Percentiles rank a stretch among this genome's conserved stretches.
These are phyloP conservation scores for Halcyon chelicuti DNA, from an alignment of 2,797 vertebrate genomes.

Conservation along the genomic window DNA sequence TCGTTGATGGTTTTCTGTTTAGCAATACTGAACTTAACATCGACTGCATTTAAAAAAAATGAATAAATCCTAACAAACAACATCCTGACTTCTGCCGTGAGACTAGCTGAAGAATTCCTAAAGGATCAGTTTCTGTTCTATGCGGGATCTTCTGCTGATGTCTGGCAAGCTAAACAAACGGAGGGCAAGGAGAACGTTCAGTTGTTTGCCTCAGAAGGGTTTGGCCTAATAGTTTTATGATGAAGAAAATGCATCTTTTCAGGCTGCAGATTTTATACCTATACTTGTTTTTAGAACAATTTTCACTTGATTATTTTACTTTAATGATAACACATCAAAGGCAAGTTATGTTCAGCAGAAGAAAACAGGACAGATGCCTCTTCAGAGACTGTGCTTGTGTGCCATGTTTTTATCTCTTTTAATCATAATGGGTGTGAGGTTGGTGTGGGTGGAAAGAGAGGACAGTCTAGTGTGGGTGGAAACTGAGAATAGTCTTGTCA, in stretches of 20 bases:
- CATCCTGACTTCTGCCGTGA: neutral
- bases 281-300: neutral
- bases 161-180: neutral
- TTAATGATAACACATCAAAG: slow-evolving; percentile 56
- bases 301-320: slow-evolving; percentile 49
- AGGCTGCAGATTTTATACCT: neutral
- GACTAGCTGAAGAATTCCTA: neutral
- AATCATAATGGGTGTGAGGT: slow-evolving; percentile 77
- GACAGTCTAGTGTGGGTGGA: slow-evolving; percentile 75
- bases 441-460: slow-evolving; percentile 72
- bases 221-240: neutral
- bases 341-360: slow-evolving; percentile 54
- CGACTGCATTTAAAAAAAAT: neutral
- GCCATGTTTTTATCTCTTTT: slow-evolving; percentile 73
- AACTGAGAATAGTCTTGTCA: slow-evolving; percentile 73
- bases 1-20: neutral
- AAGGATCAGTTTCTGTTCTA: neutral
- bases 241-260: neutral
- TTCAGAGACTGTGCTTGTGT: slow-evolving; percentile 63
- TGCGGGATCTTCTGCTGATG: neutral
- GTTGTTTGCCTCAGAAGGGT: neutral
- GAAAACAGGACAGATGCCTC: slow-evolving; percentile 76
- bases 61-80: neutral
- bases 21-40: neutral
- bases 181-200: neutral